Evolutionary conservation across 2,113 vertebrate species (phyloP), one percentile per base, ranked within the genome.

Genomic region (Caretta caretta): DNA sequence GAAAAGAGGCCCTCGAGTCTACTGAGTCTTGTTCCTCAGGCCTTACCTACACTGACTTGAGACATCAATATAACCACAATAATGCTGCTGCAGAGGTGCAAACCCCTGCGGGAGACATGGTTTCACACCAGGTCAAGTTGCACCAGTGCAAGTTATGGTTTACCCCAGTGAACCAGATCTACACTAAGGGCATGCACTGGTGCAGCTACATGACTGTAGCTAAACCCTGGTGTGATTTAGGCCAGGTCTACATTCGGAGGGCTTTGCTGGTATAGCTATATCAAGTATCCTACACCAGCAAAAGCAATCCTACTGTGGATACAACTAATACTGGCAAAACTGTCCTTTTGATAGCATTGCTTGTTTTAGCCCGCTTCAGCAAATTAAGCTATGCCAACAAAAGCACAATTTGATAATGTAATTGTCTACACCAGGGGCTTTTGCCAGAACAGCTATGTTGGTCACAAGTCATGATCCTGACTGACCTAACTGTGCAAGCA

Each of bases 21-120:
- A 46, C 42, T 48, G 24, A 29, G 42, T 27, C 75, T 84, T 79
- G 13, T 94, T 96, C 93, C 92, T 92, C 65, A 10, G n/a, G 84
- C 83, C 89, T 69, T 46, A 20, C 69, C 83, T 46, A 82, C 90
- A 69, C 94, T 86, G 80, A 89, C 86, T 92, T 78, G 3, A 85
- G 91, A 94, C 96, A 95, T 96, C 96, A 91, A 94, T 90, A 42
- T 53, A 48, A 1, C 80, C 91, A 86, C 8, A 31, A 94, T 94
- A 97, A 95, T 96, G 95, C 94, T 95, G 95, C 96, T 59, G 57
- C 24, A 69, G 31, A 29, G 96, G 96, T 97, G 95, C 97, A 97
- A 97, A 97, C 95, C 4, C 20, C 94, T 84, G 93, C 0, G 6
- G 94, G 96, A 97, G 96, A 95, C 92, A 87, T 0, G 54, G 88